phyloP scores from a whole-genome alignment of 2,797 vertebrate genomes.

The Yasuhikotakia modesta region DNA sequence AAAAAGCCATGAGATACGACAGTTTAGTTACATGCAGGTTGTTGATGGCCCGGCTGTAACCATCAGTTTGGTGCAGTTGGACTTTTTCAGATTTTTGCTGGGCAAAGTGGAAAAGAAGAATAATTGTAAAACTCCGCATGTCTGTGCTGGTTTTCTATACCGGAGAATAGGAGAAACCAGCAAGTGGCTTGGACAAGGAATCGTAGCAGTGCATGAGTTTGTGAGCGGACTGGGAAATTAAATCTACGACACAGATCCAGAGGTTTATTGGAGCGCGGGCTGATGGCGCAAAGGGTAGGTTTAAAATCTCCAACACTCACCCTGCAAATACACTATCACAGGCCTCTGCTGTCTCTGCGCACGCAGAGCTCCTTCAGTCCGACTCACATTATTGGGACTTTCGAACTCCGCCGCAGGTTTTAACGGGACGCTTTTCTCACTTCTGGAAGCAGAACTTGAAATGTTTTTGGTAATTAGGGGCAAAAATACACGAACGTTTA shows the following conservation, averaged over 20 bases:
- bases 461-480: slow-evolving; percentile 94
- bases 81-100: slow-evolving; percentile 74
- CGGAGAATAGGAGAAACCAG: slow-evolving; percentile 89
- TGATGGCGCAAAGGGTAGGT: slow-evolving; percentile 99
- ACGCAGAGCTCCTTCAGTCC: slow-evolving; percentile 75
- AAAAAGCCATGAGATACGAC: slow-evolving; percentile 99
- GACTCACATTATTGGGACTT: slow-evolving; percentile 72
- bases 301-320: slow-evolving; percentile 93
- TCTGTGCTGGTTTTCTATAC: slow-evolving; percentile 77
- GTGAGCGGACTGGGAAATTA: slow-evolving; percentile 96
- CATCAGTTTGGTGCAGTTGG: slow-evolving; percentile 91
- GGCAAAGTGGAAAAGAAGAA: slow-evolving; percentile 82
- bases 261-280: slow-evolving; percentile 99
- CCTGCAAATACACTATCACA: slow-evolving; percentile 88
- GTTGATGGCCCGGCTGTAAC: slow-evolving; percentile 97
- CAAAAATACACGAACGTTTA: slow-evolving; percentile 39
- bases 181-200: slow-evolving; percentile 84
- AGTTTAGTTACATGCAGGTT: slow-evolving; percentile 98
- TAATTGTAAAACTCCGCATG: slow-evolving; percentile 84
- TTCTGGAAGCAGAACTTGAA: slow-evolving; percentile 74
- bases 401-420: slow-evolving; percentile 68
- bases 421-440: slow-evolving; percentile 70
- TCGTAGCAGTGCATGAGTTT: slow-evolving; percentile 91
- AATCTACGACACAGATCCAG: slow-evolving; percentile 94
- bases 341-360: slow-evolving; percentile 81